phyloP scores from a whole-genome alignment of 2,888 invertebrate genomes.

The Perizoma flavofasciatum region DNA sequence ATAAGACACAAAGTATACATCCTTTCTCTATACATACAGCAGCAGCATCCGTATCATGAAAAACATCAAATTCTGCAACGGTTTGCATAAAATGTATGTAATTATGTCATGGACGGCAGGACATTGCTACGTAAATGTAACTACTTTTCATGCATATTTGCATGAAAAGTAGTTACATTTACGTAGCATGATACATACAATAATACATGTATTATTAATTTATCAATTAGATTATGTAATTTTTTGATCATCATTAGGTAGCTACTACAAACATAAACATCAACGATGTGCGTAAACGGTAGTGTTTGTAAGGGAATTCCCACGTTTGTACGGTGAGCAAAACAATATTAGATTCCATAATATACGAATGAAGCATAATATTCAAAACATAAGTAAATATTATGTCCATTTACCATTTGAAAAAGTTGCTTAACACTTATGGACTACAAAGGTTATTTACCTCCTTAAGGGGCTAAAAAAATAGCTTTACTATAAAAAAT shows the following conservation, averaged over 20 bases:
- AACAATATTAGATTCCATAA: conserved; percentile 35
- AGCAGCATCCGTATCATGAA: no score
- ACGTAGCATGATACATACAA: background rate
- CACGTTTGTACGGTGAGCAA: conserved; percentile 37
- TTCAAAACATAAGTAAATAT: conserved; percentile 21
- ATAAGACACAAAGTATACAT: no score
- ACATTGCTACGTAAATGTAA: background rate
- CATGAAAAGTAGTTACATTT: background rate
- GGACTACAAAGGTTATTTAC: background rate
- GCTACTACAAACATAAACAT: conserved; percentile 18
- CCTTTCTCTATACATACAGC: no score
- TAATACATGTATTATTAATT: background rate
- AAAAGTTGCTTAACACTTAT: background rate
- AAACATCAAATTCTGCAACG: no score
- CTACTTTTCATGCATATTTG: background rate
- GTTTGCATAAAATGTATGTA: no score
- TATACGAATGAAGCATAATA: conserved; percentile 17
- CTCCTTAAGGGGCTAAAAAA: no score
- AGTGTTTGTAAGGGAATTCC: conserved; percentile 43
- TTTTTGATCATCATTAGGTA: background rate
- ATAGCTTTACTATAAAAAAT: no score
- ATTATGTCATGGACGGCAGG: no score
- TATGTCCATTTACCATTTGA: conserved; percentile 14
- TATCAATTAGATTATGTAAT: background rate
- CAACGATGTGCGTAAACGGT: conserved; percentile 31